A percentile compares a stretch with the other conserved stretches of the same genome.
Evolutionary conservation across 2,797 vertebrate species (phyloP).

Genomic region (Manis pentadactyla): DNA sequence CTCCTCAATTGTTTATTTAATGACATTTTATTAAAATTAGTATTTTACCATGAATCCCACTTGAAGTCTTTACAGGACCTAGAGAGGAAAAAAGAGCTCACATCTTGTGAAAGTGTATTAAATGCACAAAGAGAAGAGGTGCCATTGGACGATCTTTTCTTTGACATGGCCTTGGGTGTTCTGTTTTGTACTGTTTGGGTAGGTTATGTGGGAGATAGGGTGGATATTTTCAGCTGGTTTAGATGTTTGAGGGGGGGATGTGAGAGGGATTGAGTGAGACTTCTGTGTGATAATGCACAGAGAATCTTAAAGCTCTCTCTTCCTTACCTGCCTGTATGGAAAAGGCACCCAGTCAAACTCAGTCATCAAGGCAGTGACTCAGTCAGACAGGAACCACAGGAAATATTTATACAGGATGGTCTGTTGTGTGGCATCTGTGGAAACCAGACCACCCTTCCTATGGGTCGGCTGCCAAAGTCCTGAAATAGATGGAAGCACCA

Average conservation of each 20-base stretch:
- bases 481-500: not conserved
- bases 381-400: conserved; percentile 12
- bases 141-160: not conserved
- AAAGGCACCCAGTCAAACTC: not conserved
- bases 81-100: not conserved
- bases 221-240: not conserved
- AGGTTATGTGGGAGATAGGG: not conserved
- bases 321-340: not conserved
- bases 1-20: too few species aligned
- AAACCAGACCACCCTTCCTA: conserved; percentile 60
- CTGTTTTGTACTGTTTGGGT: not conserved
- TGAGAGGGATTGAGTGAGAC: not conserved
- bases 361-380: not conserved
- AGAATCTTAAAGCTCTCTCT: not conserved
- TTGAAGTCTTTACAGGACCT: not conserved
- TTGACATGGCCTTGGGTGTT: not conserved
- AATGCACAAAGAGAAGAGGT: not conserved
- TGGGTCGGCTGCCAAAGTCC: conserved; percentile 40
- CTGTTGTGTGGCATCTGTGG: conserved; percentile 16
- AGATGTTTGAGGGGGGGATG: not conserved
- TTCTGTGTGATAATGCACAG: not conserved
- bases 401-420: not conserved
- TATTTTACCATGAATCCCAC: not conserved
- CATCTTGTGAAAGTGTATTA: not conserved
- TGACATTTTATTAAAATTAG: not conserved